Evolutionary conservation across 2,797 vertebrate species (phyloP), one percentile per base, ranked within the genome.

Genomic region (Helarctos malayanus): DNA sequence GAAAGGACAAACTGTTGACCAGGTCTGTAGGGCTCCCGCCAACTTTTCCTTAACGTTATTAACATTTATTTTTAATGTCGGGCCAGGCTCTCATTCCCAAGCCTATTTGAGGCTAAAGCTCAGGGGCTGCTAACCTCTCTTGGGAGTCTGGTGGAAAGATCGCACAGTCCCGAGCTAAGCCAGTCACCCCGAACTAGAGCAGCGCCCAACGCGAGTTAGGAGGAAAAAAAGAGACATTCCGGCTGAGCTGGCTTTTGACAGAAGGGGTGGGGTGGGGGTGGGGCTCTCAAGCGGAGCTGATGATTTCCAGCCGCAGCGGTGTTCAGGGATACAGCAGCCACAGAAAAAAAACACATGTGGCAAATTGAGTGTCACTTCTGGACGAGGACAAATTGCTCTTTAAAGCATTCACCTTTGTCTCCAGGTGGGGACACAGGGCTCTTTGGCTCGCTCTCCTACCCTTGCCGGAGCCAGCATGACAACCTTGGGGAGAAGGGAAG

Each of bases 101-200:
- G 93, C 83, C 52, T 76, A 15, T 73, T 19, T 32, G 59, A 93
- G 88, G 78, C 61, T 29, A 14, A 73, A 61, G 32, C 52, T 81
- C 56, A 18, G 81, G 25, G 65, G 21, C 73, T 3, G 65, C 59
- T 41, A 8, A 45, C n/a, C 59, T 89, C 97, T 54, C 92, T 13
- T 9, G 92, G 95, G 97, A 94, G 56, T 69, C 96, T 86, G 85
- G 38, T 61, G 94, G 91, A 73, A 75, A 61, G 81, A 35, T 12
- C 5, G 45, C 38, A 7, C 69, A 71, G 73, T 75, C 63, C 68
- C 45, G 6, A 13, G 57, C 81, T 61, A 52, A 47, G 65, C 63
- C 13, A 52, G 76, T 88, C 81, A 19, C 65, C 78, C 65, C 1
- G 94, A 84, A 73, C 47, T 9, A 7, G 14, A 69, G 59, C 59